A percentile compares a stretch with the other conserved stretches of the same genome.
These are phyloP conservation scores for Psettodes erumei DNA, from an alignment of 2,113 vertebrate genomes.

Conservation along the genomic window DNA sequence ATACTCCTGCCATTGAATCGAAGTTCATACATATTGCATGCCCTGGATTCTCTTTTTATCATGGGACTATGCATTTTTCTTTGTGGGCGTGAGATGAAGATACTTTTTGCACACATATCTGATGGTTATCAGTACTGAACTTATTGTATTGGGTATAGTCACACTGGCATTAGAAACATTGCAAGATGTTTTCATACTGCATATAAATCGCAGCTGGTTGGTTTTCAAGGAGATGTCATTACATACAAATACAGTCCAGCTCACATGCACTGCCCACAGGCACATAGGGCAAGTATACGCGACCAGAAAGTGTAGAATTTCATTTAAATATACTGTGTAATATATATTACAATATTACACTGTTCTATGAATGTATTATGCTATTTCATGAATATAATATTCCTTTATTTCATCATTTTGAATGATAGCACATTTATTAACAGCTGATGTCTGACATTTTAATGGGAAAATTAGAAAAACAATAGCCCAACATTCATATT, in stretches of 20 bases:
- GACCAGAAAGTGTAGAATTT: not conserved
- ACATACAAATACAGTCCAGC: not conserved
- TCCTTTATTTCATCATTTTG: not conserved
- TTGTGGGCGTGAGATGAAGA: not conserved
- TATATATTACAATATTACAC: not conserved
- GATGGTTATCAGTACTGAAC: not conserved
- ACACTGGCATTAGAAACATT: not conserved
- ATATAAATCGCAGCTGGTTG: not conserved
- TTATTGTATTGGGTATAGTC: not conserved
- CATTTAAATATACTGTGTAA: not conserved
- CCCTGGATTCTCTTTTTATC: not conserved
- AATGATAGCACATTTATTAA: not conserved
- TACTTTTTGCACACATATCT: not conserved
- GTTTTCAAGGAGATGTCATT: not conserved
- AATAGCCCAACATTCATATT: not conserved
- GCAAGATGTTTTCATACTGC: not conserved
- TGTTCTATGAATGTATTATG: not conserved
- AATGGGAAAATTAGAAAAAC: not conserved
- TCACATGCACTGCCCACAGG: not conserved
- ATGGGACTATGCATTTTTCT: not conserved
- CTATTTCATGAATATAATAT: not conserved
- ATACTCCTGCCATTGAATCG: not conserved
- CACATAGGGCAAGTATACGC: not conserved
- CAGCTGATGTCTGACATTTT: slow-evolving; percentile 2
- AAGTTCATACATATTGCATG: slow-evolving; percentile 33